Conservation (phyloP, 2,113 vertebrate species). For the Tichodroma muraria region DNA sequence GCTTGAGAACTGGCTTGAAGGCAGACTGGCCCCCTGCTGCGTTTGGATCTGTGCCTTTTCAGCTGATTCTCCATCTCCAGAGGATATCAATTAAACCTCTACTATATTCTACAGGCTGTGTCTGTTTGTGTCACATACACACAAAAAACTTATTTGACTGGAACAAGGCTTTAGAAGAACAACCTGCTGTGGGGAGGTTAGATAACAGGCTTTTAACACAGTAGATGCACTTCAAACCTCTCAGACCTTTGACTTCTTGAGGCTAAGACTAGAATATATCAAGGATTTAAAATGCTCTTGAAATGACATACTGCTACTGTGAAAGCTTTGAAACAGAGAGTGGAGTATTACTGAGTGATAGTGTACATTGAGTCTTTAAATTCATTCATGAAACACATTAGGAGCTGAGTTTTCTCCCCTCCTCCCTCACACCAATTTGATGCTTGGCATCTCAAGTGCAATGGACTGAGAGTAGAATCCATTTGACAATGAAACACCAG, state of each 20-base stretch:
- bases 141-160: conserved; percentile 55
- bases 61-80: conserved; percentile 48
- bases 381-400: neutral
- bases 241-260: conserved; percentile 55
- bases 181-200: conserved; percentile 40
- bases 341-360: neutral
- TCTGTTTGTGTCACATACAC: conserved; percentile 37
- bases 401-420: neutral
- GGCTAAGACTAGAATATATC: conserved; percentile 35
- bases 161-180: conserved; percentile 54
- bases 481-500: neutral
- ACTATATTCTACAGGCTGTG: conserved; percentile 27
- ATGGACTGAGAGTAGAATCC: neutral
- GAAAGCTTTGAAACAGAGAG: neutral
- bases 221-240: conserved; percentile 53
- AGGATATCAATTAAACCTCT: conserved; percentile 61
- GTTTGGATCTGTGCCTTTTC: conserved; percentile 54
- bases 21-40: neutral
- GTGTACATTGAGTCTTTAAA: neutral
- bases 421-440: neutral
- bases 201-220: conserved; percentile 62
- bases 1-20: conserved; percentile 30
- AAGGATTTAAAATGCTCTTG: conserved; percentile 49
- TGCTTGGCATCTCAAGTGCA: neutral
- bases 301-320: conserved; percentile 2